Percentiles rank a stretch among this genome's conserved stretches.
Conservation (phyloP, 2,113 vertebrate genomes). For the Psittacus erithacus region DNA sequence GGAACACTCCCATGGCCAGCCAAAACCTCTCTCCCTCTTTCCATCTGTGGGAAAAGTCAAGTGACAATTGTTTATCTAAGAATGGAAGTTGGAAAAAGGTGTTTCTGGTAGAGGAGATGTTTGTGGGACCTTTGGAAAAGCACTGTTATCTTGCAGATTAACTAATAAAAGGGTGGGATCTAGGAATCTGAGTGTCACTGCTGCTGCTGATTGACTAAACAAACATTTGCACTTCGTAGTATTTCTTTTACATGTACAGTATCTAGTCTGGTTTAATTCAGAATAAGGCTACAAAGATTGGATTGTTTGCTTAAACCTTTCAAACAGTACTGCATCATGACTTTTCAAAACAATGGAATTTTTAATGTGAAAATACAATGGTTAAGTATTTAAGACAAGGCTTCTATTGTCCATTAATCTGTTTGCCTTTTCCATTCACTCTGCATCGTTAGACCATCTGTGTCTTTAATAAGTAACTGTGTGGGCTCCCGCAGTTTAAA, state of each 20-base stretch:
- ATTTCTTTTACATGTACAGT: neutral
- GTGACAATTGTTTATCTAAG: neutral
- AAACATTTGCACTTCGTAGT: neutral
- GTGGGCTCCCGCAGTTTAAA: neutral
- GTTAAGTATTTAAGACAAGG: neutral
- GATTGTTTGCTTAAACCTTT: neutral
- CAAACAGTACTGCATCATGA: neutral
- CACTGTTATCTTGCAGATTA: neutral
- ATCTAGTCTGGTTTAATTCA: neutral
- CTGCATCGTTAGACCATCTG: neutral
- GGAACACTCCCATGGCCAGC: neutral
- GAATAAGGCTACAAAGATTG: neutral
- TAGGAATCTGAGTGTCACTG: neutral
- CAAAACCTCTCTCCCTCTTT: neutral
- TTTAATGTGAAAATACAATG: neutral
- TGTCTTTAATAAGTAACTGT: constrained; percentile 57
- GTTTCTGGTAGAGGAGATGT: neutral
- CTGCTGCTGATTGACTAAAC: neutral
- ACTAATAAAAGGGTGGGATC: neutral
- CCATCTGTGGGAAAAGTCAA: neutral
- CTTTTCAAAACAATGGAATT: neutral
- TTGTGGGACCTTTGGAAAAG: neutral
- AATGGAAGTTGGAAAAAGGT: neutral
- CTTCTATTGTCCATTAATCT: neutral
- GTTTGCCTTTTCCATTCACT: neutral